Conservation (phyloP, 2,797 vertebrate species). For the Zenarchopterus dispar region DNA sequence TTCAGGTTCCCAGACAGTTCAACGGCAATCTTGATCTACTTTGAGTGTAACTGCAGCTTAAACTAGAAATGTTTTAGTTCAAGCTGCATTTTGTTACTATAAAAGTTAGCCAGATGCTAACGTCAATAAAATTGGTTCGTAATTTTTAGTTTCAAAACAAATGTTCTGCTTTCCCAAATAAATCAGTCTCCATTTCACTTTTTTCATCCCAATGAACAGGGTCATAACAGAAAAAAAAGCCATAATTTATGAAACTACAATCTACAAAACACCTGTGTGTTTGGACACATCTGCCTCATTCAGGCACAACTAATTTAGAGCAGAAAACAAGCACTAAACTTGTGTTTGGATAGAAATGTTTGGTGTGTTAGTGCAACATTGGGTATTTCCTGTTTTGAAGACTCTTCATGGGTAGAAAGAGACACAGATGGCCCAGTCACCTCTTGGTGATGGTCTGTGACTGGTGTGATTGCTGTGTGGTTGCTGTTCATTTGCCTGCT, state of each 20-base stretch:
- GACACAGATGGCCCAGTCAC: conserved; percentile 62
- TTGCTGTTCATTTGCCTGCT: conserved; percentile 36
- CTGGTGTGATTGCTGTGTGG: conserved; percentile 67
- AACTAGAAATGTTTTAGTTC: too few relatives aligned
- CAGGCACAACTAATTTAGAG: conserved; percentile 9
- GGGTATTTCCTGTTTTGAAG: conserved; percentile 71
- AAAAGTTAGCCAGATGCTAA: too few relatives aligned
- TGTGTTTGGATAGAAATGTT: conserved; percentile 16
- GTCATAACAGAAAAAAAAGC: conserved; percentile 16
- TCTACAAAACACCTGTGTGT: background rate
- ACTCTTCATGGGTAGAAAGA: conserved; percentile 46
- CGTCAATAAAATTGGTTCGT: too few relatives aligned
- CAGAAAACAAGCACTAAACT: conserved; percentile 7
- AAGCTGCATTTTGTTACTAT: too few relatives aligned
- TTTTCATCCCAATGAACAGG: too few relatives aligned
- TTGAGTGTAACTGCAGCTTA: too few relatives aligned
- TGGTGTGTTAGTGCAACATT: conserved; percentile 62
- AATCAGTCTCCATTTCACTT: too few relatives aligned
- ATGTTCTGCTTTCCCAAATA: too few relatives aligned
- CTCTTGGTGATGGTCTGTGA: conserved; percentile 67
- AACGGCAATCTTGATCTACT: too few relatives aligned
- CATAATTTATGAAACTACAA: background rate
- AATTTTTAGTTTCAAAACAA: too few relatives aligned
- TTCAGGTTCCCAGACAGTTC: too few relatives aligned
- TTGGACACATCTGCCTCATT: conserved; percentile 2